These are phyloP conservation scores for Unio delphinus DNA, from an alignment of 2,888 invertebrate genomes.

Conservation along the genomic window DNA sequence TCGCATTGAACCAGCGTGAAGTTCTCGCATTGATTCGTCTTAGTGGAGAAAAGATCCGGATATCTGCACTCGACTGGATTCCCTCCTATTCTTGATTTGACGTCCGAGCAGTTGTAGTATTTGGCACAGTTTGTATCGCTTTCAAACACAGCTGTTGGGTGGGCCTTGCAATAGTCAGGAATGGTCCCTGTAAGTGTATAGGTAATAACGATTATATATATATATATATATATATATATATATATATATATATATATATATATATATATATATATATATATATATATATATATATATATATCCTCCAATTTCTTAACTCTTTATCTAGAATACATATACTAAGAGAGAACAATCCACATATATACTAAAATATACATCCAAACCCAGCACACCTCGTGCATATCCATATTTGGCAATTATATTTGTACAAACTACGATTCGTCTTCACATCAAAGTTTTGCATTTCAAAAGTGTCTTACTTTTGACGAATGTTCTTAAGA, in stretches of 20 bases:
- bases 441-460: too few species aligned
- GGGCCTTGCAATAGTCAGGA: conserved; percentile 30
- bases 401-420: too few species aligned
- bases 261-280: too few species aligned
- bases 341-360: too few species aligned
- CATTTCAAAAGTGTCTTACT: conserved; percentile 7
- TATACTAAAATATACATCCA: too few species aligned
- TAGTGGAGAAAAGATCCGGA: conserved; percentile 35
- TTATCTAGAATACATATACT: too few species aligned
- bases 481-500: conserved; percentile 3
- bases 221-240: too few species aligned
- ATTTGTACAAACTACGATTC: too few species aligned
- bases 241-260: too few species aligned
- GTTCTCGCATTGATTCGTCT: conserved; percentile 22
- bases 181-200: conserved; percentile 23
- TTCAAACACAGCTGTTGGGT: conserved; percentile 26
- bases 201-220: neutral
- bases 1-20: conserved; percentile 33
- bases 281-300: too few species aligned
- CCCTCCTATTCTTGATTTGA: conserved; percentile 10
- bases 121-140: conserved; percentile 35
- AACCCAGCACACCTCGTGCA: too few species aligned
- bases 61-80: conserved; percentile 28
- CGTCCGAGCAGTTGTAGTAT: conserved; percentile 29
- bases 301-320: too few species aligned